Evolutionary conservation across 2,797 vertebrate species (phyloP).

Genomic region (Sebastes minor): DNA sequence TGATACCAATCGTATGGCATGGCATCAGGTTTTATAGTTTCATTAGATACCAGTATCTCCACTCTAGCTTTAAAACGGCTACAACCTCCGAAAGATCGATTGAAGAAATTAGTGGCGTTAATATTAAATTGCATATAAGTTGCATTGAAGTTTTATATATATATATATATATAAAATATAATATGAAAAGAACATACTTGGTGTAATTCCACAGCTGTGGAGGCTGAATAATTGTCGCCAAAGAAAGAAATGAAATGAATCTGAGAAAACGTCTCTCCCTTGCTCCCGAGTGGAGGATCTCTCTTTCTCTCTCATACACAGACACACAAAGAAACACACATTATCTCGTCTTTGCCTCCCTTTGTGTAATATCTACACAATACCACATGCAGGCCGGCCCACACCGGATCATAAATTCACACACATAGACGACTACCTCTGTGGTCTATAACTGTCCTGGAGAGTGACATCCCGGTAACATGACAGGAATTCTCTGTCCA

Average conservation of each 20-base stretch:
- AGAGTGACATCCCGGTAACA: constrained; percentile 46
- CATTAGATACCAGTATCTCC: too few relatives aligned
- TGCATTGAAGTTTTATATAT: too few relatives aligned
- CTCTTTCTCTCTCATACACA: neutral
- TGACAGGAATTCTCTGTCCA: constrained; percentile 59
- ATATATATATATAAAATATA: neutral
- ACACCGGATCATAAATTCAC: constrained; percentile 11
- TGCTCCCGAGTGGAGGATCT: neutral
- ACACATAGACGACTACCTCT: neutral
- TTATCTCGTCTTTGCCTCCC: constrained; percentile 2
- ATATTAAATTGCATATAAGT: too few relatives aligned
- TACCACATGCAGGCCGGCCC: constrained; percentile 11
- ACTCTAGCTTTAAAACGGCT: too few relatives aligned
- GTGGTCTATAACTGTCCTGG: constrained; percentile 24
- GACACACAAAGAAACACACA: constrained; percentile 23
- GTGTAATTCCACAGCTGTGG: neutral
- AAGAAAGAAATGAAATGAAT: neutral
- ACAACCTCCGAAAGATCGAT: too few relatives aligned
- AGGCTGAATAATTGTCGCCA: neutral
- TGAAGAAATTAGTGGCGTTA: too few relatives aligned
- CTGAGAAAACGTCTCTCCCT: neutral
- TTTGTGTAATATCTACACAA: constrained; percentile 36
- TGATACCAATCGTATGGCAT: too few relatives aligned
- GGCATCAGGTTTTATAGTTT: too few relatives aligned
- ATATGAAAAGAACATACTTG: neutral